phyloP scores from a whole-genome alignment of 2,797 vertebrate genomes.

The Macroramphosus scolopax region DNA sequence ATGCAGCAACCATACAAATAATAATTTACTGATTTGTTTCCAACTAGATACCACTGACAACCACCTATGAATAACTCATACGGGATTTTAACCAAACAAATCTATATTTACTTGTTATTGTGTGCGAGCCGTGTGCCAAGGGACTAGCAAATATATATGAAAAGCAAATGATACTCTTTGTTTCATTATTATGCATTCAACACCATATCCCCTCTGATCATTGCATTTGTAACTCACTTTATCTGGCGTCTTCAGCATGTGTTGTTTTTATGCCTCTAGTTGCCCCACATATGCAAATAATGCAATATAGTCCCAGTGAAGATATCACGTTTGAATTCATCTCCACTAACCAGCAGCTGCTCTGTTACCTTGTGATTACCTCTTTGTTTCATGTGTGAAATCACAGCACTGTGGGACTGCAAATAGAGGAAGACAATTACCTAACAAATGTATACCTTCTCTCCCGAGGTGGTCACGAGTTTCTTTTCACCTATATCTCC shows the following conservation, averaged over 20 bases:
- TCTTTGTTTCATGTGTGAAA: conserved; percentile 65
- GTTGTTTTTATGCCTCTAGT: conserved; percentile 50
- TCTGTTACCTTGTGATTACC: conserved; percentile 66
- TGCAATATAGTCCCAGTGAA: conserved; percentile 47
- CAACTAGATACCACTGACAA: conserved; percentile 29
- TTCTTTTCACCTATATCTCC: conserved; percentile 52
- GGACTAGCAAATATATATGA: conserved; percentile 33
- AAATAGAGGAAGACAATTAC: conserved; percentile 70
- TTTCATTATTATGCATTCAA: conserved; percentile 49
- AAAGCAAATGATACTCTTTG: conserved; percentile 52
- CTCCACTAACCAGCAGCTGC: conserved; percentile 55
- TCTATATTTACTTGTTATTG: conserved; percentile 55
- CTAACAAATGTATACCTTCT: conserved; percentile 68
- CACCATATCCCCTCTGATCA: conserved; percentile 33
- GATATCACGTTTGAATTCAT: conserved; percentile 36
- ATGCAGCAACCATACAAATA: too few relatives aligned
- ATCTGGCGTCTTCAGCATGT: conserved; percentile 52
- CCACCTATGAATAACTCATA: too few relatives aligned
- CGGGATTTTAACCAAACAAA: too few relatives aligned
- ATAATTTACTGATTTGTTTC: conserved; percentile 19
- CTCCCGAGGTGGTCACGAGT: conserved; percentile 47
- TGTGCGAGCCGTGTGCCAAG: conserved; percentile 24
- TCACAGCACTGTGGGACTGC: conserved; percentile 54
- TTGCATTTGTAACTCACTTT: conserved; percentile 26
- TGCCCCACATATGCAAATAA: conserved; percentile 48